Evolutionary conservation across 2,113 vertebrate species (phyloP).

Genomic region (Cyphomyrus discorhynchus): DNA sequence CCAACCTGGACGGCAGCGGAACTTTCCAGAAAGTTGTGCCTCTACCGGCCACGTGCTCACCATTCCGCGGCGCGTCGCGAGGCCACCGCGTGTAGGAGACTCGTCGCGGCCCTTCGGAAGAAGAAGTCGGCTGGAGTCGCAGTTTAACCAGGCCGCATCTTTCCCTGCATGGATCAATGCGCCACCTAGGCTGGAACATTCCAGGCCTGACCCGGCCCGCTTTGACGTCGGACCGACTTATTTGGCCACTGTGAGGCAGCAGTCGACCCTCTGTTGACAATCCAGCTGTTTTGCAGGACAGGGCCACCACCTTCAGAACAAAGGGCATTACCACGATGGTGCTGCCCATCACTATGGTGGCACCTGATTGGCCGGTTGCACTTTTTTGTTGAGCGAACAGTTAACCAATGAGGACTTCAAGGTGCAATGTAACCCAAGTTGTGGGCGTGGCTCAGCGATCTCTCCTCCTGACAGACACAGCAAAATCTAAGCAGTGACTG

Average conservation of each 20-base stretch:
- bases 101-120: neutral
- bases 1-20: neutral
- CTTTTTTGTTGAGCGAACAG: neutral
- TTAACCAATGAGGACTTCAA: constrained; percentile 1
- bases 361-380: neutral
- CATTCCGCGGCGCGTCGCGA: neutral
- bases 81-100: neutral
- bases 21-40: neutral
- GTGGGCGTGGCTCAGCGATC: neutral
- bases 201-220: neutral
- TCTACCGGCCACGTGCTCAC: neutral
- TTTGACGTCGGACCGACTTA: neutral
- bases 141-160: neutral
- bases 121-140: neutral
- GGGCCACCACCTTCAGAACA: neutral
- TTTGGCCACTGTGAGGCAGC: neutral
- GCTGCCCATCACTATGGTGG: neutral
- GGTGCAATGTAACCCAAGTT: neutral
- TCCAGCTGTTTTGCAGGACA: constrained; percentile 15
- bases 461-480: constrained; percentile 6
- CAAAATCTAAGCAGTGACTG: constrained; percentile 23
- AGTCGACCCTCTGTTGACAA: neutral
- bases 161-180: neutral
- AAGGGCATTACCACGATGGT: neutral
- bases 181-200: neutral